Evolutionary conservation across 1,140 invertebrate genomes (phyloP).

Genomic region (Drosophila tristis): DNA sequence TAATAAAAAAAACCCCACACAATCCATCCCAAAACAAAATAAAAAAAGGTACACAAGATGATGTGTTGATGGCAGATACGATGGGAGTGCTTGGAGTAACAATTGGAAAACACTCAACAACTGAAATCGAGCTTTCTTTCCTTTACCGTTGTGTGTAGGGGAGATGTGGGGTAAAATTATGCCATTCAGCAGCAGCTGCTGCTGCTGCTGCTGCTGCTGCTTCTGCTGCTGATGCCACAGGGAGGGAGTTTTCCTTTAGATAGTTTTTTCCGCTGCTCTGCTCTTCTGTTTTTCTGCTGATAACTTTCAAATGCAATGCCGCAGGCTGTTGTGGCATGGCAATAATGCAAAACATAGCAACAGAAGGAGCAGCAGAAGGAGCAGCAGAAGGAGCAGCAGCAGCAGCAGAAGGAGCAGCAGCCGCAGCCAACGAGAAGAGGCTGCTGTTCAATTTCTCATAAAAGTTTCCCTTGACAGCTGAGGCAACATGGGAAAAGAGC

Average conservation of each 20-base stretch:
- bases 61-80: constrained; percentile 65
- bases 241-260: constrained; percentile 36
- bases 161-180: constrained; percentile 2
- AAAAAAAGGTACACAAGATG: constrained; percentile 52
- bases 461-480: constrained; percentile 67
- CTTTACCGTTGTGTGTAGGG: constrained; percentile 22
- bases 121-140: constrained; percentile 78
- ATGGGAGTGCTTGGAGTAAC: constrained; percentile 19
- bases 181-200: constrained; percentile 34
- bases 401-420: no score
- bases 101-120: constrained; percentile 76
- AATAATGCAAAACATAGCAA: constrained; percentile 77
- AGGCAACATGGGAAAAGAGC: constrained; percentile 41
- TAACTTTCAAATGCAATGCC: constrained; percentile 82
- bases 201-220: constrained; percentile 44
- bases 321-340: constrained; percentile 77
- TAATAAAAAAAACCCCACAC: constrained; percentile 46
- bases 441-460: constrained; percentile 76
- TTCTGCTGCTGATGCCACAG: constrained; percentile 30
- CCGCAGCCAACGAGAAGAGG: neutral
- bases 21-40: neutral
- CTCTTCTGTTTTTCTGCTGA: constrained; percentile 46
- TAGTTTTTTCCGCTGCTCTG: constrained; percentile 27
- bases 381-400: no score
- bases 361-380: constrained; percentile 4